Conservation (phyloP, 2,113 vertebrate genomes). For the Crocuta crocuta region DNA sequence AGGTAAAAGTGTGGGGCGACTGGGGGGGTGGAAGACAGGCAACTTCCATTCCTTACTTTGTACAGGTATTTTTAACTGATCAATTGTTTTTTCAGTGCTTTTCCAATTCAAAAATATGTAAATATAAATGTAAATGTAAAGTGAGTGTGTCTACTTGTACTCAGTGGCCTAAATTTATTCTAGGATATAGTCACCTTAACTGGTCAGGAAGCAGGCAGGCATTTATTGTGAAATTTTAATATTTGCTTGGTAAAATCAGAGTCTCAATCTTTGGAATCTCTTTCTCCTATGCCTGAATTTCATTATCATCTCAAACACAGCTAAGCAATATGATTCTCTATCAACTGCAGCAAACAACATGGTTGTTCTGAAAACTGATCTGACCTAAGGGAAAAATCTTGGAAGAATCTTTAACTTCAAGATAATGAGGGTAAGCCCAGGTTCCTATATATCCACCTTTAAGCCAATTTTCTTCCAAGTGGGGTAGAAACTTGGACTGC, state of each 20-base stretch:
- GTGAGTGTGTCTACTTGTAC: neutral
- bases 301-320: neutral
- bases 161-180: slow-evolving; percentile 51
- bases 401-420: neutral
- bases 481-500: neutral
- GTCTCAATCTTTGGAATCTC: neutral
- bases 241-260: slow-evolving; percentile 31
- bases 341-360: neutral
- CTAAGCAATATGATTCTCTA: neutral
- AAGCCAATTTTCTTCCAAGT: neutral
- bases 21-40: neutral
- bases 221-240: slow-evolving; percentile 39
- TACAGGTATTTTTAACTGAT: neutral
- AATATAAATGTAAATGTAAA: neutral
- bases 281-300: neutral
- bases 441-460: neutral
- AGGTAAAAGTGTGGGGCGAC: too few relatives aligned
- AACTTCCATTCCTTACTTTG: slow-evolving; percentile 21
- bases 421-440: neutral
- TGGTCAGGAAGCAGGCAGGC: neutral
- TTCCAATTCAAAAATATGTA: slow-evolving; percentile 39
- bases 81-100: neutral
- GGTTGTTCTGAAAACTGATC: neutral
- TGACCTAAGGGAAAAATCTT: neutral
- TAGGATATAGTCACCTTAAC: neutral